Percentiles rank a stretch among this genome's conserved stretches.
Evolutionary conservation across 2,113 vertebrate species (phyloP).

Genomic region (Miniopterus natalensis): DNA sequence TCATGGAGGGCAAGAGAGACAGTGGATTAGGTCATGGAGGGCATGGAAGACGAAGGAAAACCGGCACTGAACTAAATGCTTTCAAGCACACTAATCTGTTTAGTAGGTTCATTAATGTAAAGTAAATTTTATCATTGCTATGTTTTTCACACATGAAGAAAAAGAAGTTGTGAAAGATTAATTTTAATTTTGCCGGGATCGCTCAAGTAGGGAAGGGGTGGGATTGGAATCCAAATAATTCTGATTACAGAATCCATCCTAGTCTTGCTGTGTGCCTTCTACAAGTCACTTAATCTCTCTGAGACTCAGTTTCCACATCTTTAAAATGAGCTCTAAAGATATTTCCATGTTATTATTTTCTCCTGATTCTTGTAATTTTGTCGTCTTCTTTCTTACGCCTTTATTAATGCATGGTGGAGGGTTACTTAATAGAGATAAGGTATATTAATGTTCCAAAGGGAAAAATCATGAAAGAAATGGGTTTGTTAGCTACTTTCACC

Average conservation of each 20-base stretch:
- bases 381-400: constrained; percentile 21
- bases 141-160: background rate
- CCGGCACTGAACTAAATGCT: background rate
- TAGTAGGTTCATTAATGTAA: constrained; percentile 7
- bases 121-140: background rate
- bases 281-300: background rate
- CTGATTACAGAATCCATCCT: background rate
- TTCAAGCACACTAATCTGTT: constrained; percentile 5
- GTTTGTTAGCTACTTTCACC: background rate
- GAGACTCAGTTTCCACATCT: background rate
- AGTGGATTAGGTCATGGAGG: background rate
- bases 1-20: background rate
- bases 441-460: background rate
- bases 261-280: background rate
- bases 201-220: background rate
- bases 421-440: background rate
- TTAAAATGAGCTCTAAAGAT: background rate
- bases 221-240: background rate
- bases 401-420: background rate
- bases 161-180: background rate
- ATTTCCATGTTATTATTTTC: background rate
- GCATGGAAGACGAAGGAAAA: background rate
- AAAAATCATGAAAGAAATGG: background rate
- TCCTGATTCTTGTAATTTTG: background rate
- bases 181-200: background rate